A percentile compares a stretch with the other conserved stretches of the same genome.
phyloP scores from a whole-genome alignment of 2,797 vertebrate genomes.

The Acanthurus leucopareius region DNA sequence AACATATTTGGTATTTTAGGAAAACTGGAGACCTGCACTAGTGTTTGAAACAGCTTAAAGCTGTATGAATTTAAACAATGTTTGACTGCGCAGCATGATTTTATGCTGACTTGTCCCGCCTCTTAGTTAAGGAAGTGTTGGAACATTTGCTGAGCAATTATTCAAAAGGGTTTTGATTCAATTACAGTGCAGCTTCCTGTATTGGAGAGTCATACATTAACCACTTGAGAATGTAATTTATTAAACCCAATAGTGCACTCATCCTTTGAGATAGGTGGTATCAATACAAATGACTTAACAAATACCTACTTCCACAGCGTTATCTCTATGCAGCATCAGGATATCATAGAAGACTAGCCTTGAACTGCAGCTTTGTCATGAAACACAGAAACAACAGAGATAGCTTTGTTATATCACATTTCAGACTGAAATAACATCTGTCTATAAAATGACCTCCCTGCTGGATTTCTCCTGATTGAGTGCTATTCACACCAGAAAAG shows the following conservation, averaged over 20 bases:
- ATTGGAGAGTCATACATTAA: background rate
- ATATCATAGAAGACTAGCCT: background rate
- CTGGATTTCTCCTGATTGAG: constrained; percentile 32
- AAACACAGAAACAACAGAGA: constrained; percentile 32
- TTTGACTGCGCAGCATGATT: background rate
- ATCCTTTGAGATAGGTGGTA: background rate
- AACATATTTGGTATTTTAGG: background rate
- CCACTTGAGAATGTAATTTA: background rate
- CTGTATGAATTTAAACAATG: background rate
- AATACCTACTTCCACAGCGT: background rate
- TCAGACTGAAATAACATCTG: constrained; percentile 32
- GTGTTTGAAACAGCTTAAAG: background rate
- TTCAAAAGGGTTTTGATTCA: background rate
- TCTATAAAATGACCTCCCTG: background rate
- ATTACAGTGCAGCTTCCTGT: background rate
- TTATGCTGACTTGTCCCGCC: background rate
- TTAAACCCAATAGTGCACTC: background rate
- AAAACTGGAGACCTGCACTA: background rate
- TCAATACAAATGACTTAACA: background rate
- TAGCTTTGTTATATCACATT: constrained; percentile 47
- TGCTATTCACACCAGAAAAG: constrained; percentile 42
- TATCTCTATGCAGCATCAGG: background rate
- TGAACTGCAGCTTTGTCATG: background rate
- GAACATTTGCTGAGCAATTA: background rate
- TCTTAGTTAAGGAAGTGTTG: background rate